Evolutionary conservation across 2,888 invertebrate species (phyloP), one percentile per base, ranked within the genome.

Genomic region (Campoplex nolae): DNA sequence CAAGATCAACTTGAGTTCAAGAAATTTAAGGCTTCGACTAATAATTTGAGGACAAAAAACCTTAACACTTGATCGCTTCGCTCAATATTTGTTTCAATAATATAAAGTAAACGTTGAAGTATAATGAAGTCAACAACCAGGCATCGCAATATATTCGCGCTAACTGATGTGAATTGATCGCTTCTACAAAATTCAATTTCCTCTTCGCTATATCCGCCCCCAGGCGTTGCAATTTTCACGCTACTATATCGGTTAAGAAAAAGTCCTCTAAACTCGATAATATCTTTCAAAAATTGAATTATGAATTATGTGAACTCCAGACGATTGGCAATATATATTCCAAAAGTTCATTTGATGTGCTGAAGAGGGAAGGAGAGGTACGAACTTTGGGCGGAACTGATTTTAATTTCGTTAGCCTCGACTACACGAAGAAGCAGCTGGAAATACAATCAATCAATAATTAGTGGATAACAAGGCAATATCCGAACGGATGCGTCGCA

Each of bases 241-340:
- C 75, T 51, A 23, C 23, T 68, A 70, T 79, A 79, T 84, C 78
- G 68, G 42, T 42, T 35, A 38, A 38, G 54, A 38, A 51, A n/a
- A 48, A 71, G 35, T 71, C 65, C 54, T 18, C 16, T 51, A 35
- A 9, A 68, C 68, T 67, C 35, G 73, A 74, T 78, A 51, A 65
- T 23, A 23, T 56, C 56, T 67, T 13, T 28, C 67, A 35, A 62
- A 74, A 84, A 84, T 28, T 68, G 48, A 84, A 68, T 84, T 84
- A 74, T 28, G 28, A 28, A 58, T 23, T 23, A 42, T 32, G 18
- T 8, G 42, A 84, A 62, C 67, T 42, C 38, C 2, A 32, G 62
- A 80, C 68, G 70, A 80, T 80, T 75, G 68, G 56, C 78, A 70
- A 80, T 75, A 75, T 75, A 75, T 84, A 58, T 51, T 18, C 51